A percentile compares a stretch with the other conserved stretches of the same genome.
These are phyloP conservation scores for Pachymerium ferrugineum DNA, from an alignment of 2,888 invertebrate genomes.

Conservation along the genomic window DNA sequence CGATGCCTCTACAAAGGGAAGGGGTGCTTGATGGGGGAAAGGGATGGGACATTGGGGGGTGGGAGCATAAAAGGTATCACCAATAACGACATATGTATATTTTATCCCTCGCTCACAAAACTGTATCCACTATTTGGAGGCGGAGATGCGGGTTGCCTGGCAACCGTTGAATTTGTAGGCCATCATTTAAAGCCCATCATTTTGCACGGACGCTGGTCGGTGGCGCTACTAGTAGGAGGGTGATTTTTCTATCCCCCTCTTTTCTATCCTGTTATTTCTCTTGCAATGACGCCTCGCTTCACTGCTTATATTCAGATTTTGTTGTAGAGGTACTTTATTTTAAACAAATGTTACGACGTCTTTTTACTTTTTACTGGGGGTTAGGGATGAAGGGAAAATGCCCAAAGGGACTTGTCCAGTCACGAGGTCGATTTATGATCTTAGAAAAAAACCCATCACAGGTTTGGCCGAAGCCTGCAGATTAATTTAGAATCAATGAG, in stretches of 20 bases:
- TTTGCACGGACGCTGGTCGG: constrained; percentile 23
- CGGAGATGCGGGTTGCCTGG: constrained; percentile 18
- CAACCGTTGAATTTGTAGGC: constrained; percentile 13
- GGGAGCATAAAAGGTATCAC: constrained; percentile 28
- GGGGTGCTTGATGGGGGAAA: neutral
- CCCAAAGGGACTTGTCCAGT: constrained; percentile 10
- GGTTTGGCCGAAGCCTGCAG: neutral
- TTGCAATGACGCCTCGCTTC: neutral
- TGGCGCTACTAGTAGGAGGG: neutral
- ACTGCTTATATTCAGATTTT: constrained; percentile 21
- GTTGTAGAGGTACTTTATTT: constrained; percentile 27
- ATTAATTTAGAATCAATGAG: constrained; percentile 29
- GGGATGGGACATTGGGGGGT: constrained; percentile 6
- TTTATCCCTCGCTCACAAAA: constrained; percentile 27
- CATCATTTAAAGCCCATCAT: constrained; percentile 27
- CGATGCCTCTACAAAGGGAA: neutral
- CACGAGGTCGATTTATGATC: constrained; percentile 16
- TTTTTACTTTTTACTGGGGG: constrained; percentile 11
- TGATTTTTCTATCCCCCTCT: neutral
- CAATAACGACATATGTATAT: constrained; percentile 29
- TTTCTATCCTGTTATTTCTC: constrained; percentile 18
- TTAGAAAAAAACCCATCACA: constrained; percentile 5
- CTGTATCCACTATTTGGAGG: constrained; percentile 24
- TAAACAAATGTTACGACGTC: constrained; percentile 27
- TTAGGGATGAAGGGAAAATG: neutral